phyloP scores from a whole-genome alignment of 2,888 invertebrate species.

The Leptinotarsa tumamoca region DNA sequence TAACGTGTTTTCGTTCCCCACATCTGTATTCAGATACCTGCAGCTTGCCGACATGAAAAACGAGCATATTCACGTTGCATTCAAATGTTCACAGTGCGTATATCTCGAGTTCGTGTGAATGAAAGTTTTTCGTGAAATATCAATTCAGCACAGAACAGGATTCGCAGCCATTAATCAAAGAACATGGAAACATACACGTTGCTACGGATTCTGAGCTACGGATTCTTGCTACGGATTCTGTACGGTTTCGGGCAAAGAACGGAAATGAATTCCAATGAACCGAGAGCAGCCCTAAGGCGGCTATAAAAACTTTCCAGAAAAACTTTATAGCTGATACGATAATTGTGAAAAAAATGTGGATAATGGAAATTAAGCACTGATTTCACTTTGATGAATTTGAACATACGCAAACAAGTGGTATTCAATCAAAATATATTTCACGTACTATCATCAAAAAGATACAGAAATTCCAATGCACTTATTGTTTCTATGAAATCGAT shows the following conservation, averaged over 20 bases:
- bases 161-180: slow-evolving; percentile 8
- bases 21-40: slow-evolving; percentile 2
- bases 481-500: no score
- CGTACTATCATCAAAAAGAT: no score
- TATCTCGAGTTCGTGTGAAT: slow-evolving; percentile 4
- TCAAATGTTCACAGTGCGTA: background rate
- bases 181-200: slow-evolving; percentile 12
- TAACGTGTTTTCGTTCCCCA: background rate
- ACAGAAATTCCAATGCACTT: no score
- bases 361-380: no score
- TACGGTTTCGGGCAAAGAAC: background rate
- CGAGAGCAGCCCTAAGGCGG: background rate
- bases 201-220: background rate
- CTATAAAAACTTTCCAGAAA: background rate
- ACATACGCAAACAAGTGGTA: no score
- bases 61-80: background rate
- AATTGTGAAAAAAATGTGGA: background rate
- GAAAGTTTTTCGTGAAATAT: slow-evolving; percentile 18
- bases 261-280: background rate
- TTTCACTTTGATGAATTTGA: no score
- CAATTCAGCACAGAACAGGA: background rate
- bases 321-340: background rate
- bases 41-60: slow-evolving; percentile 17
- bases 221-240: background rate
- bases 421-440: no score